phyloP scores from a whole-genome alignment of 2,888 invertebrate species.

The Platycnemis pennipes region DNA sequence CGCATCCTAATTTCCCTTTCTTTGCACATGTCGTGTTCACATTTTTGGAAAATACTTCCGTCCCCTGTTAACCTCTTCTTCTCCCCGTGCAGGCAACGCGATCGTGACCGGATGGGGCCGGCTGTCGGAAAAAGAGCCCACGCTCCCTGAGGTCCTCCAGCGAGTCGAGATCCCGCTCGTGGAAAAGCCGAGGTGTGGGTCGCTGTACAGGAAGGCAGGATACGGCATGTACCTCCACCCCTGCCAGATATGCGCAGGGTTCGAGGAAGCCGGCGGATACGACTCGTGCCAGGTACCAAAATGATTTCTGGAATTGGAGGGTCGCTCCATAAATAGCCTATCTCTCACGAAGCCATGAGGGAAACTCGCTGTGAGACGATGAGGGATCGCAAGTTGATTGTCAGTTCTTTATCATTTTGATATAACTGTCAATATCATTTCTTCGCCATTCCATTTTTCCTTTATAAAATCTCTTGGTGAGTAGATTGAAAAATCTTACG shows the following conservation, averaged over 20 bases:
- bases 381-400: background rate
- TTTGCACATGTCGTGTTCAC: too few species aligned
- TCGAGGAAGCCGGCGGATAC: slow-evolving; percentile 72
- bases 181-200: slow-evolving; percentile 72
- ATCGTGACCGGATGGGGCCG: slow-evolving; percentile 76
- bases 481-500: too few species aligned
- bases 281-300: slow-evolving; percentile 75
- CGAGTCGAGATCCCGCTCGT: slow-evolving; percentile 74
- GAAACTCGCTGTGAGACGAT: background rate
- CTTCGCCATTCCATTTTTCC: too few species aligned
- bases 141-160: slow-evolving; percentile 74
- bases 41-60: too few species aligned
- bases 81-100: slow-evolving; percentile 71
- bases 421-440: background rate
- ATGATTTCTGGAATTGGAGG: background rate
- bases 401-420: background rate
- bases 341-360: background rate
- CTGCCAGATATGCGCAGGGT: slow-evolving; percentile 75
- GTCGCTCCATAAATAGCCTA: background rate
- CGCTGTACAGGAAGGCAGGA: slow-evolving; percentile 73
- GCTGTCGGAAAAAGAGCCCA: slow-evolving; percentile 73
- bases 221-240: slow-evolving; percentile 73
- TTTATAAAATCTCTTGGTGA: too few species aligned
- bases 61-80: too few species aligned
- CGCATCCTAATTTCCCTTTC: too few species aligned